phyloP scores from a whole-genome alignment of 2,797 vertebrate species.

The Acestrorhynchus altus region DNA sequence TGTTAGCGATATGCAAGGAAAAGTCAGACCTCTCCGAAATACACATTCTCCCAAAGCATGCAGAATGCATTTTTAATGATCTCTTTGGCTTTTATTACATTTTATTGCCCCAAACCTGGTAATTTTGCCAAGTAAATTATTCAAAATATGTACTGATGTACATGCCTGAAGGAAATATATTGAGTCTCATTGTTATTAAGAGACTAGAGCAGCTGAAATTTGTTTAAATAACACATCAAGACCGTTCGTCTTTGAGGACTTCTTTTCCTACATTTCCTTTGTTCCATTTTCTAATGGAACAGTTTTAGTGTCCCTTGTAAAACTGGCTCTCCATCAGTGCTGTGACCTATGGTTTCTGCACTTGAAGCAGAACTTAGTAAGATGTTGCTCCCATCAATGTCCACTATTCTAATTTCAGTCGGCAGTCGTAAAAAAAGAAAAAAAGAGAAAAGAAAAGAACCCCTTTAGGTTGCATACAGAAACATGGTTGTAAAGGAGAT shows the following conservation, averaged over 20 bases:
- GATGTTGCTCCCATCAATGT: background rate
- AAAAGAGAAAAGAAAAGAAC: no score
- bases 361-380: background rate
- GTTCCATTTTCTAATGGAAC: background rate
- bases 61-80: constrained; percentile 60
- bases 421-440: no score
- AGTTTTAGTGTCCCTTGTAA: background rate
- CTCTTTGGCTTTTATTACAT: constrained; percentile 56
- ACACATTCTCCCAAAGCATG: constrained; percentile 35
- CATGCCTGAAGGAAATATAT: constrained; percentile 37
- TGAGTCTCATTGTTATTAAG: constrained; percentile 27
- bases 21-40: constrained; percentile 46
- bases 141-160: constrained; percentile 41
- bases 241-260: constrained; percentile 6
- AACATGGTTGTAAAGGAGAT: no score
- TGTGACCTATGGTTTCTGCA: background rate
- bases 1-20: constrained; percentile 43
- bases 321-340: background rate
- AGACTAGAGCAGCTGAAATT: constrained; percentile 9
- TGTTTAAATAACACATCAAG: constrained; percentile 29
- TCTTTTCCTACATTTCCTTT: background rate
- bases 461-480: no score
- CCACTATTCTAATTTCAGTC: background rate
- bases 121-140: constrained; percentile 53
- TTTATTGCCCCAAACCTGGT: constrained; percentile 50